Evolutionary conservation across 1,140 invertebrate species (phyloP), one percentile per base, ranked within the genome.

Genomic region (Trichogramma pretiosum): DNA sequence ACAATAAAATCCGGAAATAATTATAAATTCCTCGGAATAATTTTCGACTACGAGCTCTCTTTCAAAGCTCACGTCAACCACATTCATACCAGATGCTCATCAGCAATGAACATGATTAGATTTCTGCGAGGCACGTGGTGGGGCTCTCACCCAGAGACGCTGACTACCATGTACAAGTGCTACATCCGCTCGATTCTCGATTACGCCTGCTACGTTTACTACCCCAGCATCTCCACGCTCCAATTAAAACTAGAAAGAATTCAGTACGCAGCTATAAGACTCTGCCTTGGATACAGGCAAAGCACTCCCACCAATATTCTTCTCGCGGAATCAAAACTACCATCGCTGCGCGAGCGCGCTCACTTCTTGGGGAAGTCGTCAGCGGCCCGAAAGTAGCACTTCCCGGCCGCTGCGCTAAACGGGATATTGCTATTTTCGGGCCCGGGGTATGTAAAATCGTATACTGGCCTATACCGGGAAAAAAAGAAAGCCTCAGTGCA

Each of bases 101-200:
- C 13, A 19, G 11, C 23, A 21, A 41, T 32, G 17, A 52, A 52
- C 18, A 41, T 52, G 11, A 34, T 52, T 1, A 52, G 43, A 34
- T 44, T 36, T 38, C 34, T 42, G 13, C 8, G 50, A 14, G 43
- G 45, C 7, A 52, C 33, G 0, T 43, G 50, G 40, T 52, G 46
- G 46, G 41, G 40, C 8, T 23, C 32, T 38, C 35, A 52, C n/a
- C 50, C 46, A 5, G 14, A 11, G 2, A 52, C 40, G 1, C 28
- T 52, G 2, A 13, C 44, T 4, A 21, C 21, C 3, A 22, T 48
- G 2, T 45, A 45, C 17, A 45, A 52, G 16, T 38, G 44, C 13
- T 52, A 18, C 34, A 13, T 52, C 2, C 14, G 39, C 14, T 32
- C 50, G 13, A 33, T 34, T 3, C 44, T 48, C 19, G 50, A 52